A percentile compares a stretch with the other conserved stretches of the same genome.
These are phyloP conservation scores for Hemicordylus capensis DNA, from an alignment of 2,113 vertebrate genomes.

Conservation along the genomic window DNA sequence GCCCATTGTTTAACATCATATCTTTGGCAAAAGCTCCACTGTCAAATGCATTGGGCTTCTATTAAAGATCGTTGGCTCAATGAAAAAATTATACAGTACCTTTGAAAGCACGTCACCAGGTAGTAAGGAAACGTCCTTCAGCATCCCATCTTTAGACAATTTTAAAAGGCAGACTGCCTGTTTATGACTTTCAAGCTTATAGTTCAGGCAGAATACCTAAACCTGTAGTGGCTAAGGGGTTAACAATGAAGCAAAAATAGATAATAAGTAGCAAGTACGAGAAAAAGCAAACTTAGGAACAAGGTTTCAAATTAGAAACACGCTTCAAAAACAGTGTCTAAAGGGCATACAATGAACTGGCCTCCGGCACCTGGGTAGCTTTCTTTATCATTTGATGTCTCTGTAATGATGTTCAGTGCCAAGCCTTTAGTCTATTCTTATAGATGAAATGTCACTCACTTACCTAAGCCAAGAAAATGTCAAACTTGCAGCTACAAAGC, in stretches of 20 bases:
- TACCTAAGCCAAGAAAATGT: slow-evolving; percentile 8
- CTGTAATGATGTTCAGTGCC: neutral
- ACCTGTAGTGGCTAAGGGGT: slow-evolving; percentile 29
- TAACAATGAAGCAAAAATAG: neutral
- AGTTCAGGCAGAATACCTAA: slow-evolving; percentile 7
- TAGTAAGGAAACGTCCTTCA: neutral
- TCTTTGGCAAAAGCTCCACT: slow-evolving; percentile 12
- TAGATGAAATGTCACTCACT: neutral
- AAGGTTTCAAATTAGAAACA: slow-evolving; percentile 17
- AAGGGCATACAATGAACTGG: slow-evolving; percentile 9
- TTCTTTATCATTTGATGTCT: neutral
- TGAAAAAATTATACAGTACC: slow-evolving; percentile 7
- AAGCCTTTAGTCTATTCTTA: neutral
- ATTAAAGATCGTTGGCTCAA: slow-evolving; percentile 21
- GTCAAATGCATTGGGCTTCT: slow-evolving; percentile 31
- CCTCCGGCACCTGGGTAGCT: accelerated
- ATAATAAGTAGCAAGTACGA: neutral
- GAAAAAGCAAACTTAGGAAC: neutral
- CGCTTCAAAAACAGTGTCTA: neutral
- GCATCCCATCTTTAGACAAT: neutral
- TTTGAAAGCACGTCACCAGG: neutral
- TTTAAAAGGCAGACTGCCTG: neutral
- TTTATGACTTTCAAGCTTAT: accelerated
- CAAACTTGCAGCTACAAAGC: slow-evolving; percentile 12
- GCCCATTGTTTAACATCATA: slow-evolving; percentile 45